These are phyloP conservation scores for Carabus problematicus DNA, from an alignment of 2,888 invertebrate species.

Conservation along the genomic window DNA sequence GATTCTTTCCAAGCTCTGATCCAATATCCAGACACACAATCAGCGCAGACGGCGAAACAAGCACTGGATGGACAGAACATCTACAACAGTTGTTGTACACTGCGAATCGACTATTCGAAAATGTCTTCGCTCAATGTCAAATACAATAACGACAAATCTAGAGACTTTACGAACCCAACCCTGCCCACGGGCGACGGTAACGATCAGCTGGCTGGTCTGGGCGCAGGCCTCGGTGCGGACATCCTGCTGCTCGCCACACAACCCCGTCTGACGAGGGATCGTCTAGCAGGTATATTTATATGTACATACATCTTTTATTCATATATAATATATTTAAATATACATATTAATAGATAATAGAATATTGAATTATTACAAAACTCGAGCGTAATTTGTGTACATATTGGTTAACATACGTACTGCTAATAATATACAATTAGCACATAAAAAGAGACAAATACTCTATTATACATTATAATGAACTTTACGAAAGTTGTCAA, in stretches of 20 bases:
- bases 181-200: slow-evolving; percentile 91
- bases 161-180: slow-evolving; percentile 98
- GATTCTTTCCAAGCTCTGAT: slow-evolving; percentile 98
- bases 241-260: slow-evolving; percentile 66
- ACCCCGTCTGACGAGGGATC: slow-evolving; percentile 62
- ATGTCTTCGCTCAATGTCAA: slow-evolving; percentile 97
- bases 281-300: slow-evolving; percentile 58
- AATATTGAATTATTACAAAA: too few relatives aligned
- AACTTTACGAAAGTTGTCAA: too few relatives aligned
- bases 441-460: too few relatives aligned
- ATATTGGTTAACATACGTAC: too few relatives aligned
- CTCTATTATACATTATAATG: too few relatives aligned
- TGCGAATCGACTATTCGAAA: slow-evolving; percentile 99
- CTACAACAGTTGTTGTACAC: slow-evolving; percentile 98
- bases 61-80: slow-evolving; percentile 98
- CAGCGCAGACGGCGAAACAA: slow-evolving; percentile 97
- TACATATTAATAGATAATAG: too few relatives aligned
- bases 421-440: too few relatives aligned
- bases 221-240: slow-evolving; percentile 70
- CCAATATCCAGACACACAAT: slow-evolving; percentile 96
- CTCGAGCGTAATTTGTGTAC: too few relatives aligned
- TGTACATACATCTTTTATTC: too few relatives aligned
- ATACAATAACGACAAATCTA: slow-evolving; percentile 99
- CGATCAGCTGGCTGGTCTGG: slow-evolving; percentile 65
- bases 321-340: too few relatives aligned